These are phyloP conservation scores for Eristalis pertinax DNA, from an alignment of 2,888 invertebrate species.

Conservation along the genomic window DNA sequence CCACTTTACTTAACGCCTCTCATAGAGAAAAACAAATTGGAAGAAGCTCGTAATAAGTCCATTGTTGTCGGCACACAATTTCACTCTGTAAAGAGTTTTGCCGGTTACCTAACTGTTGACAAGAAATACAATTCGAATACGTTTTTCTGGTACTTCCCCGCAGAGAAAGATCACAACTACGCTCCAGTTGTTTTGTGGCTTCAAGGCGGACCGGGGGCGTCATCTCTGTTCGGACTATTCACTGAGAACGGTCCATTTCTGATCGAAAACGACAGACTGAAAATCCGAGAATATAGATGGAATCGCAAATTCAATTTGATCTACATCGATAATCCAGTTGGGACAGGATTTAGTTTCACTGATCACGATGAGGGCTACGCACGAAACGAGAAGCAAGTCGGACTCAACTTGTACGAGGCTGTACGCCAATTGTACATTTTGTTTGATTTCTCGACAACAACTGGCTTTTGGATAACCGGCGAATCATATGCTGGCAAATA, in stretches of 20 bases:
- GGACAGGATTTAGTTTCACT: constrained; percentile 96
- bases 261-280: constrained; percentile 82
- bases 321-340: constrained; percentile 96
- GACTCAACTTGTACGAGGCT: constrained; percentile 89
- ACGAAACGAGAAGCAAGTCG: constrained; percentile 90
- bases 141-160: constrained; percentile 96
- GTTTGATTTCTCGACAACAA: constrained; percentile 88
- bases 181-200: constrained; percentile 92
- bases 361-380: constrained; percentile 89
- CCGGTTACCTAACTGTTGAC: constrained; percentile 91
- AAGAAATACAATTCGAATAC: constrained; percentile 89
- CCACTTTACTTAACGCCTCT: constrained; percentile 81
- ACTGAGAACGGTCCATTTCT: constrained; percentile 91
- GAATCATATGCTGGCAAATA: constrained; percentile 94
- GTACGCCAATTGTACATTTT: constrained; percentile 91
- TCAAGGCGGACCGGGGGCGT: constrained; percentile 92
- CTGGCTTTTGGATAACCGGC: constrained; percentile 93
- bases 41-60: constrained; percentile 80
- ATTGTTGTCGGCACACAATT: constrained; percentile 77
- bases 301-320: constrained; percentile 88
- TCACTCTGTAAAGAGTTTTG: constrained; percentile 82
- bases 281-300: constrained; percentile 89
- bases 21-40: constrained; percentile 78
- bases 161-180: constrained; percentile 82
- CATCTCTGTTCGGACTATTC: constrained; percentile 90